These are phyloP conservation scores for western clawed frog (Xenopus tropicalis) DNA, from an alignment of 2,113 vertebrate genomes.

Conservation along the genomic window UCB_Xtro_10.0 CM004449.2:94893501-94894000, in stretches of 20 bases:
- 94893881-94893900: constrained; percentile 12
- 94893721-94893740: not conserved
- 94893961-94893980: not conserved
- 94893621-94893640: constrained; percentile 37
- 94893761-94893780: no score
- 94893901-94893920: no score
- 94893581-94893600: constrained; percentile 35
- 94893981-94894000: not conserved
- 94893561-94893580: constrained; percentile 29
- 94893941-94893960: no score
- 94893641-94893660: constrained; percentile 27
- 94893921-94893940: no score
- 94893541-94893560: constrained; percentile 15
- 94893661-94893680: not conserved
- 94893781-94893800: no score
- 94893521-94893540: constrained; percentile 32
- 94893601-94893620: constrained; percentile 33
- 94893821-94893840: not conserved
- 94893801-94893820: no score
- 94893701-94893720: constrained; percentile 30
- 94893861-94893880: constrained; percentile 36
- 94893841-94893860: constrained; percentile 33
- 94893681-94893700: constrained; percentile 2
- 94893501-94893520: constrained; percentile 29
- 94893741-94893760: not conserved